These are phyloP conservation scores for Heterotilapia buettikoferi DNA, from an alignment of 2,113 vertebrate genomes.

Conservation along the genomic window DNA sequence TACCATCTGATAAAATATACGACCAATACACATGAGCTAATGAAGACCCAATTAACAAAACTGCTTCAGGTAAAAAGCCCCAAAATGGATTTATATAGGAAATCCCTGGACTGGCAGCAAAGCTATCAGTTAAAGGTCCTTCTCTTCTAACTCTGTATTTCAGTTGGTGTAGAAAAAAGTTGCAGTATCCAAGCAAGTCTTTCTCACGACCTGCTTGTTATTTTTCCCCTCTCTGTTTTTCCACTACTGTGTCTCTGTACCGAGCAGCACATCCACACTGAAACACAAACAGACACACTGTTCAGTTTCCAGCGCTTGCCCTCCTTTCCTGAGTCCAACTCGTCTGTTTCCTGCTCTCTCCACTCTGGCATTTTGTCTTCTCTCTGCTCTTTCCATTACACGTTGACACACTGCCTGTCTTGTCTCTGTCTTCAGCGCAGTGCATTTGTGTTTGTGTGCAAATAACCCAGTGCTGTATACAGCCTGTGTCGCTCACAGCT, in stretches of 20 bases:
- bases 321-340: conserved; percentile 45
- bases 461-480: conserved; percentile 14
- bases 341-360: conserved; percentile 53
- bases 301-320: conserved; percentile 29
- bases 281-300: conserved; percentile 8
- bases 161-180: not conserved
- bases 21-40: not conserved
- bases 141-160: not conserved
- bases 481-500: not conserved
- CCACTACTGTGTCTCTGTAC: not conserved
- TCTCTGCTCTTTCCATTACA: conserved; percentile 24
- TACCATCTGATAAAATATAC: not conserved
- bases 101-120: not conserved
- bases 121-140: not conserved
- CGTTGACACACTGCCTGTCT: conserved; percentile 2
- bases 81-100: not conserved
- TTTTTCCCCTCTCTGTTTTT: not conserved
- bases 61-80: not conserved
- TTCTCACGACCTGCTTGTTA: not conserved
- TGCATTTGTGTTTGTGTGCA: conserved; percentile 26
- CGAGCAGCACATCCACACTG: not conserved
- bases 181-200: not conserved
- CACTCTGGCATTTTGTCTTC: conserved; percentile 24
- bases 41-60: not conserved
- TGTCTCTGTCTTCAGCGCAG: not conserved